phyloP scores from a whole-genome alignment of 2,888 invertebrate species.

The Falcaria lacertinaria region DNA sequence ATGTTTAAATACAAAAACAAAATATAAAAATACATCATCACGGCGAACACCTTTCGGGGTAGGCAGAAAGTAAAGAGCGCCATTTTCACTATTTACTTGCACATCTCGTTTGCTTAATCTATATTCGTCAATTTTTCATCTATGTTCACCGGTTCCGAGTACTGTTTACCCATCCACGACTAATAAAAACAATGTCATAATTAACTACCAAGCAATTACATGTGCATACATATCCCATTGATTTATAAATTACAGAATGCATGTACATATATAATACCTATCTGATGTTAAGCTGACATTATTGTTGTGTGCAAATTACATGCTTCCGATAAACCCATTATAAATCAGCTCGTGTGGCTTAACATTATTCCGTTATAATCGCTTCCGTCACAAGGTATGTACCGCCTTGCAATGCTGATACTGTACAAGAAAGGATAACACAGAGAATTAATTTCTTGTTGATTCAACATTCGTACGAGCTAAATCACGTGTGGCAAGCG shows the following conservation, averaged over 20 bases:
- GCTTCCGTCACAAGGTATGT: not conserved
- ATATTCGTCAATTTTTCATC: too few relatives aligned
- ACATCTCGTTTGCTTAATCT: too few relatives aligned
- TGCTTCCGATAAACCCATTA: not conserved
- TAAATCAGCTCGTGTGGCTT: not conserved
- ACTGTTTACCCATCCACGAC: too few relatives aligned
- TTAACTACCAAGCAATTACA: not conserved
- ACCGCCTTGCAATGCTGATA: not conserved
- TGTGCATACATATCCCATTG: not conserved
- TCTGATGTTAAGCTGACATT: not conserved
- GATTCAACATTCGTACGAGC: constrained; percentile 27
- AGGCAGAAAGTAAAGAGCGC: too few relatives aligned
- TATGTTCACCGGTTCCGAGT: too few relatives aligned
- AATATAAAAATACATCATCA: too few relatives aligned
- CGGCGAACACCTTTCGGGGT: too few relatives aligned
- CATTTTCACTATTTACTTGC: too few relatives aligned
- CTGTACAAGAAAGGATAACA: not conserved
- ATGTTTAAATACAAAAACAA: too few relatives aligned
- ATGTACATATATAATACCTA: not conserved
- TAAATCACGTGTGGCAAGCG: constrained; percentile 28
- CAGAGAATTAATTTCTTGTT: constrained; percentile 28
- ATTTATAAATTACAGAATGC: not conserved
- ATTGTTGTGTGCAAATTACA: not conserved
- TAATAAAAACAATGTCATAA: not conserved
- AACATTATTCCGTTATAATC: constrained; percentile 1